A percentile compares a stretch with the other conserved stretches of the same genome.
Evolutionary conservation across 2,797 vertebrate species (phyloP).

Genomic region (Cyclopterus lumpus): DNA sequence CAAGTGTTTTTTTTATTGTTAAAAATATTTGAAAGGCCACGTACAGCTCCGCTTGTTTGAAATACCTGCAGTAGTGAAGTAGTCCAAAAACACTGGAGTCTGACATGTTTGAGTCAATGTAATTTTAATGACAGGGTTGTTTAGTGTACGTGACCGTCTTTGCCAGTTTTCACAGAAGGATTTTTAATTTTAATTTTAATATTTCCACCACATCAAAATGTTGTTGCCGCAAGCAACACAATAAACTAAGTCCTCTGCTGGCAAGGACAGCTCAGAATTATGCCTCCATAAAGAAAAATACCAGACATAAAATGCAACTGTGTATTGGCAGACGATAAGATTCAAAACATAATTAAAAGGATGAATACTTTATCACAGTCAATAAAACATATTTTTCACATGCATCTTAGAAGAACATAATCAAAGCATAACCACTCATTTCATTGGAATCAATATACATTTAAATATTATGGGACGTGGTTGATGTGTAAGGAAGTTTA

Average conservation of each 20-base stretch:
- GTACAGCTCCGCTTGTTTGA: not conserved
- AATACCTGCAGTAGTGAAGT: not conserved
- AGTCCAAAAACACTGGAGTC: not conserved
- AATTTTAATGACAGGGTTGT: not conserved
- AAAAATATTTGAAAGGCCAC: not conserved
- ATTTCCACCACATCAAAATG: not conserved
- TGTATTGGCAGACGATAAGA: not conserved
- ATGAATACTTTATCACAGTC: not conserved
- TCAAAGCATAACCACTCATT: not conserved
- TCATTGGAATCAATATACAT: not conserved
- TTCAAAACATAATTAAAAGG: not conserved
- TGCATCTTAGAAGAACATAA: not conserved
- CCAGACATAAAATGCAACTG: slow-evolving; percentile 5
- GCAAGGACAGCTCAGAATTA: slow-evolving; percentile 12
- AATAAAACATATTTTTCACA: not conserved
- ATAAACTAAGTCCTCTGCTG: not conserved
- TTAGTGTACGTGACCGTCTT: not conserved
- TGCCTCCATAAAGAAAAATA: not conserved
- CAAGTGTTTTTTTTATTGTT: not conserved
- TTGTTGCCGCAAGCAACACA: not conserved
- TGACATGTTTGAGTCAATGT: not conserved
- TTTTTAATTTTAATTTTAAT: slow-evolving; percentile 6
- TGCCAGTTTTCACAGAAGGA: not conserved
- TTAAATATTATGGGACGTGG: not conserved
- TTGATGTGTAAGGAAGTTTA: not conserved